Percentiles rank a stretch among this genome's conserved stretches.
phyloP scores from a whole-genome alignment of 2,113 vertebrate species.

The Saguinus imperator region DNA sequence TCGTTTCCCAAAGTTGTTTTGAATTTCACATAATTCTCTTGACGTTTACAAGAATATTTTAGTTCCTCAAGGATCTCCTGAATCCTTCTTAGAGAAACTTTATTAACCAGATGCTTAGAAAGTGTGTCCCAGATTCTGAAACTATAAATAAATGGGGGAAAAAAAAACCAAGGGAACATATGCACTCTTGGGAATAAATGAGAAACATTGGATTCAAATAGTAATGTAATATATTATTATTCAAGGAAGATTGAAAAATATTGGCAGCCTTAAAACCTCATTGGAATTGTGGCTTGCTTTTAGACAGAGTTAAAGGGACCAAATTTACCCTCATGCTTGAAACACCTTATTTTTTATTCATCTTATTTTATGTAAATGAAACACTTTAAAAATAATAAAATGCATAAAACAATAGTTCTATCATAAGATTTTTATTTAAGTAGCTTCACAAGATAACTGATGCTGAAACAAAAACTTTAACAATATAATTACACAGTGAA shows the following conservation, averaged over 20 bases:
- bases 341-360: background rate
- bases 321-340: background rate
- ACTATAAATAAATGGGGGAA: background rate
- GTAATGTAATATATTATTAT: background rate
- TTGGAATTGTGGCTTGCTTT: background rate
- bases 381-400: background rate
- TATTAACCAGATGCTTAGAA: background rate
- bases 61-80: background rate
- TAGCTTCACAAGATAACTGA: background rate
- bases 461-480: background rate
- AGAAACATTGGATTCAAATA: constrained; percentile 19
- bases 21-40: constrained; percentile 36
- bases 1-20: background rate
- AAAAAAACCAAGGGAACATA: background rate
- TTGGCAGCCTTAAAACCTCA: background rate
- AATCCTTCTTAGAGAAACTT: background rate
- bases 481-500: background rate
- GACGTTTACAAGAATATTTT: constrained; percentile 30
- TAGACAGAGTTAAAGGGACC: background rate
- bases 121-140: background rate
- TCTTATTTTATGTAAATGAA: no score
- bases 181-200: background rate
- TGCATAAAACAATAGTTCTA: background rate
- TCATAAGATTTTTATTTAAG: background rate
- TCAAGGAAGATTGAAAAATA: background rate